phyloP scores from a whole-genome alignment of 2,113 vertebrate genomes.

The Syngnathus scovelli region DNA sequence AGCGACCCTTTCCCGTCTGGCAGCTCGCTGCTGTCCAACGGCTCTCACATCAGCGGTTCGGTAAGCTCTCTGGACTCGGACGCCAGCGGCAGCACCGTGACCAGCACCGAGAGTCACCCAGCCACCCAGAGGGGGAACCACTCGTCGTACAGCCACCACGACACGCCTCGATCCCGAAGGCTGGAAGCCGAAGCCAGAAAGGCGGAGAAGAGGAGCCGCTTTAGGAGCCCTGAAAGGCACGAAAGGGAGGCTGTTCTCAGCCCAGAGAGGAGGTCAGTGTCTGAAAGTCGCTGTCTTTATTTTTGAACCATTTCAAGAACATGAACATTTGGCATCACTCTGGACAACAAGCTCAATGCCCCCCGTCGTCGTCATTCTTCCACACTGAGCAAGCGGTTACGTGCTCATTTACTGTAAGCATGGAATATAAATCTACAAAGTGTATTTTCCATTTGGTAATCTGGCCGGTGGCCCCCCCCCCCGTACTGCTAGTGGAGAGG shows the following conservation, averaged over 20 bases:
- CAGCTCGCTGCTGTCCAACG: conserved; percentile 76
- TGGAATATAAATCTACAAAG: conserved; percentile 39
- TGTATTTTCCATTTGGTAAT: conserved; percentile 39
- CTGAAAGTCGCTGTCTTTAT: too few relatives aligned
- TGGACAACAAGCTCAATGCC: too few relatives aligned
- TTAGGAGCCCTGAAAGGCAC: conserved; percentile 49
- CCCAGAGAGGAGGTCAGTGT: conserved; percentile 72
- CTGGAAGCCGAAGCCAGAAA: conserved; percentile 68
- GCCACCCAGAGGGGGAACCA: conserved; percentile 35
- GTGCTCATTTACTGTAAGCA: conserved; percentile 22
- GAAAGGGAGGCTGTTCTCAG: conserved; percentile 64
- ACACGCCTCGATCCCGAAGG: conserved; percentile 51
- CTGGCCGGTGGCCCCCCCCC: conserved; percentile 14
- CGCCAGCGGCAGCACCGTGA: conserved; percentile 73
- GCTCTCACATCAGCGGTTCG: conserved; percentile 78
- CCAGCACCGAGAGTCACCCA: conserved; percentile 72
- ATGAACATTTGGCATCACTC: too few relatives aligned
- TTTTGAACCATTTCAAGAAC: too few relatives aligned
- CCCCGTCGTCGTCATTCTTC: too few relatives aligned
- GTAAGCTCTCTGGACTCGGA: conserved; percentile 77
- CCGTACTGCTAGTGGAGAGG: conserved; percentile 24
- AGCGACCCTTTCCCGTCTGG: conserved; percentile 77
- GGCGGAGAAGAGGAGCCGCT: conserved; percentile 69
- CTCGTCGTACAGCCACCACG: conserved; percentile 45
- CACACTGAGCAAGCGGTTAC: conserved; percentile 14